A percentile compares a stretch with the other conserved stretches of the same genome.
These are phyloP conservation scores for Bos taurus DNA, from an alignment of 2,113 vertebrate species.

Conservation along the genomic window DNA sequence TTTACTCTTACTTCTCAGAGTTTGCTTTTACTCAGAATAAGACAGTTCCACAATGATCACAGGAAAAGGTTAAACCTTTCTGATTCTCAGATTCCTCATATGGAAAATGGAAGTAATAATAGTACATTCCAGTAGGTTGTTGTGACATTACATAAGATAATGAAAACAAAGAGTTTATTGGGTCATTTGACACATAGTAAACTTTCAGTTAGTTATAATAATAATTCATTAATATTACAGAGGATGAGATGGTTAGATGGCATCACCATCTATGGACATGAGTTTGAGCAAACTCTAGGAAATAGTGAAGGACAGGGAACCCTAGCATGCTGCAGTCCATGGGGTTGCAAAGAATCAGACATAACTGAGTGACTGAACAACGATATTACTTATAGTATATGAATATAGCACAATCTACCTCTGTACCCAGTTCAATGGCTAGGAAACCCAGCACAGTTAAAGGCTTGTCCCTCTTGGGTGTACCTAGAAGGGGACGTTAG, in stretches of 20 bases:
- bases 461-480: not conserved
- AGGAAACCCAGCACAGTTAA: not conserved
- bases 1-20: not conserved
- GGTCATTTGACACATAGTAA: not conserved
- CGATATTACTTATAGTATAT: not conserved
- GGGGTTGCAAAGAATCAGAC: not conserved
- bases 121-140: not conserved
- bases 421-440: not conserved
- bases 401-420: not conserved
- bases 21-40: not conserved
- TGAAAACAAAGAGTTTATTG: not conserved
- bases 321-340: not conserved
- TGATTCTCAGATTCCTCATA: not conserved
- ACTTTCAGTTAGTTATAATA: not conserved
- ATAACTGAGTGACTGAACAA: not conserved
- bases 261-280: not conserved
- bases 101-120: not conserved
- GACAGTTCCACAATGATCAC: not conserved
- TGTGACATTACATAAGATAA: not conserved
- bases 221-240: not conserved
- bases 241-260: not conserved
- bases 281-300: not conserved
- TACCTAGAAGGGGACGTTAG: not conserved
- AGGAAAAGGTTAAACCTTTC: not conserved
- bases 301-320: not conserved